These are phyloP conservation scores for Tangara arthus DNA, from an alignment of 2,797 vertebrate species.

Conservation along the genomic window DNA sequence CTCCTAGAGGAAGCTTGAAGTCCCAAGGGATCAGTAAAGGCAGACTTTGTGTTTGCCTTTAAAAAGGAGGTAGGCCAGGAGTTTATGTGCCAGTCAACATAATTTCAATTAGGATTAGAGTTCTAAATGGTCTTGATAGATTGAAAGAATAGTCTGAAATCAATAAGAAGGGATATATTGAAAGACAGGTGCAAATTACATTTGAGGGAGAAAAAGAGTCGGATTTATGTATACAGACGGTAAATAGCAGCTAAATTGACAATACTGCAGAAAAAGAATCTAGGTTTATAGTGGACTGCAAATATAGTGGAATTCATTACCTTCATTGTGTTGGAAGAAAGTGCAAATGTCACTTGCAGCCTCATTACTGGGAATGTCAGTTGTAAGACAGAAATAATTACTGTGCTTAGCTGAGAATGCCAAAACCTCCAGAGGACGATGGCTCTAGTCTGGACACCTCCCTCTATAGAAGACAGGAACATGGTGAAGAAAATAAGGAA, in stretches of 20 bases:
- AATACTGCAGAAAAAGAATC: not conserved
- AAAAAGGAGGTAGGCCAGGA: not conserved
- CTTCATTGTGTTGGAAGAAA: conserved; percentile 14
- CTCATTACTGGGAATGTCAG: conserved; percentile 48
- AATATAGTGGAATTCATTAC: conserved; percentile 16
- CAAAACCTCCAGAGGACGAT: not conserved
- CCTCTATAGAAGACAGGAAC: not conserved
- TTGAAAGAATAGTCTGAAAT: conserved; percentile 51
- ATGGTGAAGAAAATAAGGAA: not conserved
- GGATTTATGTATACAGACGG: not conserved
- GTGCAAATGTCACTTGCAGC: conserved; percentile 41
- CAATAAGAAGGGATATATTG: conserved; percentile 26
- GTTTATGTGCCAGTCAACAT: conserved; percentile 19
- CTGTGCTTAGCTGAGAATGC: conserved; percentile 22
- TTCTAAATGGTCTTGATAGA: conserved; percentile 22
- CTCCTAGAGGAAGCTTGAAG: not conserved
- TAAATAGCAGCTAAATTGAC: conserved; percentile 12
- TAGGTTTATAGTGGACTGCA: not conserved
- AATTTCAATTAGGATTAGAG: conserved; percentile 50
- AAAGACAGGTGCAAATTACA: conserved; percentile 52
- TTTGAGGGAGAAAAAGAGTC: not conserved
- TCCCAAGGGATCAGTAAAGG: not conserved
- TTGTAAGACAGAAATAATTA: conserved; percentile 51
- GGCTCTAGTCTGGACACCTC: not conserved
- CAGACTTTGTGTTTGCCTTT: conserved; percentile 24